Base-by-base conservation (phyloP, 2,888 invertebrate genomes). In the Pomacea canaliculata region DNA sequence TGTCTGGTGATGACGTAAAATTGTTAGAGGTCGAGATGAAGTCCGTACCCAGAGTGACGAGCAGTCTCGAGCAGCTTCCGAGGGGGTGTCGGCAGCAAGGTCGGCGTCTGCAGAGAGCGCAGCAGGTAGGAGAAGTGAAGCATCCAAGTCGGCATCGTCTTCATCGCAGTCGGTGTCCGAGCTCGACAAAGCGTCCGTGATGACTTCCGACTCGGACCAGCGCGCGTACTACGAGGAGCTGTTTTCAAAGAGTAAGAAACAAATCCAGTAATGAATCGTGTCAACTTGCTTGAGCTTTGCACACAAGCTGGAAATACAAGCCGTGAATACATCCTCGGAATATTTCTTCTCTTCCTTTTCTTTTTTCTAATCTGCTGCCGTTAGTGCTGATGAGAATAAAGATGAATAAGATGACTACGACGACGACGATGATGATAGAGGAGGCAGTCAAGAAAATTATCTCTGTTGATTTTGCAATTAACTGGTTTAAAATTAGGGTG, bases 141-240 rank as follows among this genome's bases (percentile, higher is more conserved):
- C 27, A 7, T n/a, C 63, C 16, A 27, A 19, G 63, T 12, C n/a
- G 7, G 2, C 60, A 18, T 18, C 60, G 16, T 60, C 60, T 60
- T 12, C n/a, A 56, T 48, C 66, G 4, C 66, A 59, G 16, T 19
- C 16, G 0, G 37, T 59, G 59, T 73, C 73, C 18, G 73, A 73
- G 7, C 60, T 68, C 59, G 69, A 74, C 74, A 68, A 49, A 19
- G 74, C 51, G 16, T 74, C 74, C 7, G 74, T 67, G 49, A 46
- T 69, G 62, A 59, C 74, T 5, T 23, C 74, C 4, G 69, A 74
- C 62, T 23, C 27, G 13, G 69, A 74, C 18, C 74, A 74, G 51
- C 56, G 74, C 19, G 18, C 59, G 8, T 69, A 74, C 62, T 69
- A 46, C 46, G 18, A 59, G 49, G 46, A 69, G 62, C 74, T 74